Evolutionary conservation across 2,888 invertebrate genomes (phyloP).

Genomic region (Aleiodes leptofemur): DNA sequence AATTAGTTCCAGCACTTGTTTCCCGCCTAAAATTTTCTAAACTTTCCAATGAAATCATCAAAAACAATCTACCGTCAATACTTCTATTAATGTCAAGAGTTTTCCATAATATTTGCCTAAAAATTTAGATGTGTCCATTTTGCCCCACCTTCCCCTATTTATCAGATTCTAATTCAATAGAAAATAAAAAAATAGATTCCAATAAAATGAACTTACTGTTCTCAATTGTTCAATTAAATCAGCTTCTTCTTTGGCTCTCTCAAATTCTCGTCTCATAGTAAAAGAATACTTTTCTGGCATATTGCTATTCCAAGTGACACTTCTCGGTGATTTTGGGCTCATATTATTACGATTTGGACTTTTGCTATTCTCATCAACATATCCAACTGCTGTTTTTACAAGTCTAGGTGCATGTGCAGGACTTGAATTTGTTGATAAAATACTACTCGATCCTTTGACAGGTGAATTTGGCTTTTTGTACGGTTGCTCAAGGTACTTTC

Average conservation of each 20-base stretch:
- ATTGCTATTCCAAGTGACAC: conserved; percentile 86
- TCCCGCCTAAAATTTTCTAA: no score
- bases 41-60: no score
- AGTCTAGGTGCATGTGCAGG: conserved; percentile 75
- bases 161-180: not conserved
- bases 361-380: conserved; percentile 77
- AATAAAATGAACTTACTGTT: conserved; percentile 79
- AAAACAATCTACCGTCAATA: no score
- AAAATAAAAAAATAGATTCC: not conserved
- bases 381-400: conserved; percentile 79
- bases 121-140: no score
- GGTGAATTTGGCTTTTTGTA: conserved; percentile 84
- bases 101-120: no score
- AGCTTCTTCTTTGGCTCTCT: conserved; percentile 92
- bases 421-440: conserved; percentile 78
- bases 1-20: no score
- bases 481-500: conserved; percentile 71
- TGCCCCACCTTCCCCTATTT: no score
- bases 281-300: conserved; percentile 88
- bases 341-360: conserved; percentile 67
- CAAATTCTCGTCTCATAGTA: conserved; percentile 94
- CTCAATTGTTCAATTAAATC: conserved; percentile 90
- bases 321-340: conserved; percentile 73
- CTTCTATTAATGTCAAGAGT: no score
- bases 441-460: conserved; percentile 79